Evolutionary conservation across 2,113 vertebrate genomes (phyloP).

Genomic region (Eurypyga helias): DNA sequence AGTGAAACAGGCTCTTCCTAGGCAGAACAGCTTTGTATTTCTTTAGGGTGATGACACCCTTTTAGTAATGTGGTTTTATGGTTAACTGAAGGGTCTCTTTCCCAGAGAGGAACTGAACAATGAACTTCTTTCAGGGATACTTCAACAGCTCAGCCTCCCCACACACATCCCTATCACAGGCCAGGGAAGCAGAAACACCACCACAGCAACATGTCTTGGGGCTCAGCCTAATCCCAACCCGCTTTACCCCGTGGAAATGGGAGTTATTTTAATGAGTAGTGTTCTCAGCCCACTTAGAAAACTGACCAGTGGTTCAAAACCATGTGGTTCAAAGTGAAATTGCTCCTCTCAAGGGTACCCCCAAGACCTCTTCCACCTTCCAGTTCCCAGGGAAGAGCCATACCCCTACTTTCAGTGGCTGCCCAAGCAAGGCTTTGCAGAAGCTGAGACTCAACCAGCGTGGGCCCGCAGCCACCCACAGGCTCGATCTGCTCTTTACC

Average conservation of each 20-base stretch:
- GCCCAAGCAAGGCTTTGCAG: not conserved
- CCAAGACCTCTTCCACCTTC: not conserved
- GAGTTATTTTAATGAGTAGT: not conserved
- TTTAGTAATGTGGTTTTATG: not conserved
- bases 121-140: not conserved
- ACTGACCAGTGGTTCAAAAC: not conserved
- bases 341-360: not conserved
- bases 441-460: not conserved
- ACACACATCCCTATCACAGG: fast-evolving
- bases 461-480: not conserved
- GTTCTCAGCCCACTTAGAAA: not conserved
- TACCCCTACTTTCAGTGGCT: not conserved
- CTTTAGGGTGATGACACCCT: not conserved
- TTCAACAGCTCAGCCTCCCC: not conserved
- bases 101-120: not conserved
- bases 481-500: not conserved
- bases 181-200: not conserved
- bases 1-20: not conserved
- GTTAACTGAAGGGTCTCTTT: not conserved
- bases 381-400: not conserved
- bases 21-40: not conserved
- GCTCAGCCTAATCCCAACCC: not conserved
- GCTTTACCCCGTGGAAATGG: not conserved
- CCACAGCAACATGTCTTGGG: fast-evolving
- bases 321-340: not conserved